Evolutionary conservation across 2,797 vertebrate genomes (phyloP).

Genomic region (Microctenopoma lineatum): DNA sequence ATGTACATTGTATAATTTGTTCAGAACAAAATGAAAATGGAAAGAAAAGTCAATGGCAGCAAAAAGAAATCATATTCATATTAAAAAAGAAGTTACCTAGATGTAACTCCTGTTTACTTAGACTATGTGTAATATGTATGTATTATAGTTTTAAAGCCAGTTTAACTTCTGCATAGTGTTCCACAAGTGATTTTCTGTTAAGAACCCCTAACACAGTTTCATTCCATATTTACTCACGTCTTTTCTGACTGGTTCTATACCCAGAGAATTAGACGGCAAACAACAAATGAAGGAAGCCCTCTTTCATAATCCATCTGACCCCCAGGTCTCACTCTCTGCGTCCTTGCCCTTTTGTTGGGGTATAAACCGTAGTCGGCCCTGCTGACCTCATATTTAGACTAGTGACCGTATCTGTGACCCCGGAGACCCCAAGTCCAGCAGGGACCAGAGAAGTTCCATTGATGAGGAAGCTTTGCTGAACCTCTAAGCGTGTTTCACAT

Average conservation of each 20-base stretch:
- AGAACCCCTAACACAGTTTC: constrained; percentile 3
- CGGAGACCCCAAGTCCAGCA: constrained; percentile 48
- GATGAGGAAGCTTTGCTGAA: constrained; percentile 44
- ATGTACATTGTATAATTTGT: too few species aligned
- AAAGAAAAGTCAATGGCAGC: too few species aligned
- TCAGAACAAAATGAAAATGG: too few species aligned
- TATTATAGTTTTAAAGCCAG: not conserved
- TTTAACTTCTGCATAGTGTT: constrained; percentile 9
- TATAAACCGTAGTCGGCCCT: constrained; percentile 55
- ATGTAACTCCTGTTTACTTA: not conserved
- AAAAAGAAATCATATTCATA: too few species aligned
- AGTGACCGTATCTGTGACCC: constrained; percentile 55
- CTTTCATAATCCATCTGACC: constrained; percentile 65
- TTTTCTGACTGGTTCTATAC: constrained; percentile 47
- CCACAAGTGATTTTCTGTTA: not conserved
- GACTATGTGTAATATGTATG: too few species aligned
- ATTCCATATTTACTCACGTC: constrained; percentile 14
- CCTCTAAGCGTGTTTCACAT: constrained; percentile 65
- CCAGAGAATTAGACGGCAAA: constrained; percentile 55
- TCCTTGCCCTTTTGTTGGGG: constrained; percentile 55
- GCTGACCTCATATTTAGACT: constrained; percentile 68
- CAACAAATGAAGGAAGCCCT: constrained; percentile 44
- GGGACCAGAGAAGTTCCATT: constrained; percentile 41
- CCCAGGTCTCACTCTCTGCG: constrained; percentile 31
- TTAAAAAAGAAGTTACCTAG: not conserved